These are phyloP conservation scores for Paramormyrops hopkinsi DNA, from an alignment of 2,797 vertebrate genomes.

Conservation along the genomic window DNA sequence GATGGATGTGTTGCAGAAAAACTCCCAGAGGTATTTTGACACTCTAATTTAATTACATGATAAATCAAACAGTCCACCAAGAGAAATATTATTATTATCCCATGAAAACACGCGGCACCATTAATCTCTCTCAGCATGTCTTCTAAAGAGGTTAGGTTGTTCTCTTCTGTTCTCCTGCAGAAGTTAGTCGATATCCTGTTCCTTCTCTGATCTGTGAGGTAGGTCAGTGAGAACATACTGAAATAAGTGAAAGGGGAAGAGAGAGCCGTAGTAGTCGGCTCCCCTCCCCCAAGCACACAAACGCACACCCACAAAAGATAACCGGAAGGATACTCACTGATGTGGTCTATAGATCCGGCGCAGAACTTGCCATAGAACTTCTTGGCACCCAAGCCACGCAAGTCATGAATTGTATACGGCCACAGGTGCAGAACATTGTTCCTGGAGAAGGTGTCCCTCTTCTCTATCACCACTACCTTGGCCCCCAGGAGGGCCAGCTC, in stretches of 20 bases:
- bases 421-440: constrained; percentile 96
- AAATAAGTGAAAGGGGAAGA: neutral
- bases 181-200: neutral
- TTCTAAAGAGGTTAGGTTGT: neutral
- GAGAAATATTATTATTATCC: constrained; percentile 19
- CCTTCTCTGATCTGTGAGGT: neutral
- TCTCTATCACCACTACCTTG: constrained; percentile 91
- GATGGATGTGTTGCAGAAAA: neutral
- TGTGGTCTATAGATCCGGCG: constrained; percentile 92
- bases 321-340: constrained; percentile 74
- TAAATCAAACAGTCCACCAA: constrained; percentile 17
- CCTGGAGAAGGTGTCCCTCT: constrained; percentile 90
- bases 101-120: constrained; percentile 7
- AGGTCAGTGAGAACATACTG: neutral
- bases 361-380: constrained; percentile 98
- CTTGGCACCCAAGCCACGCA: constrained; percentile 88
- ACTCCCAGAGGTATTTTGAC: neutral
- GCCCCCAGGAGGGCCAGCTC: constrained; percentile 88
- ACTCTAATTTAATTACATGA: constrained; percentile 10
- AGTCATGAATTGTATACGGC: constrained; percentile 95
- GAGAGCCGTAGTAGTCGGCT: neutral
- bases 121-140: neutral
- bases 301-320: neutral
- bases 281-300: neutral
- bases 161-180: neutral